These are phyloP conservation scores for Bursaphelenchus mucronatus DNA, from an alignment of 1,140 invertebrate genomes.

Conservation along the genomic window DNA sequence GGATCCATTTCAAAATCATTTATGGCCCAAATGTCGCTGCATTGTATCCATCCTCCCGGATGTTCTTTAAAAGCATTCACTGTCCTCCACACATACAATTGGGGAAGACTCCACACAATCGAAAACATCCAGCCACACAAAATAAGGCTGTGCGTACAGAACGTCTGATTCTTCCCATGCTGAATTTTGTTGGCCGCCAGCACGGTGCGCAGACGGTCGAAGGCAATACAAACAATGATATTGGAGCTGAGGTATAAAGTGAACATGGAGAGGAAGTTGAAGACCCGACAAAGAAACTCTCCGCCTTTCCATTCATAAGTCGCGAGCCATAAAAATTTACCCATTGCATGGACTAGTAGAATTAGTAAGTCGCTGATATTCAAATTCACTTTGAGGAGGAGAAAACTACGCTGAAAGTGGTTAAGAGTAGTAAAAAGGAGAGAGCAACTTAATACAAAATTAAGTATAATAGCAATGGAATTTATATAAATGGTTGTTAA, in stretches of 20 bases:
- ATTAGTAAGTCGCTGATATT: constrained; percentile 57
- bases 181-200: constrained; percentile 40
- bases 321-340: constrained; percentile 50
- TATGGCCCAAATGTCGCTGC: constrained; percentile 48
- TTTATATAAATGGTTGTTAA: background rate
- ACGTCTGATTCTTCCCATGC: constrained; percentile 16
- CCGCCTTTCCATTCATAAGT: constrained; percentile 57
- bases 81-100: constrained; percentile 43
- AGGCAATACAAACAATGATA: constrained; percentile 57
- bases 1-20: constrained; percentile 12
- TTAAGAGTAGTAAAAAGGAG: background rate
- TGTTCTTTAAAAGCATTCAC: constrained; percentile 29
- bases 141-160: constrained; percentile 28
- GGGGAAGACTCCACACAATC: constrained; percentile 36
- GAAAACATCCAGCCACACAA: constrained; percentile 40
- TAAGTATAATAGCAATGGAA: background rate
- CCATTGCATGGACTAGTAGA: constrained; percentile 42
- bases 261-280: constrained; percentile 58
- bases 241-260: constrained; percentile 56
- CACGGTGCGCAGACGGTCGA: constrained; percentile 53
- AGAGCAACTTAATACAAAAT: background rate
- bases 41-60: constrained; percentile 43
- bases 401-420: constrained; percentile 47
- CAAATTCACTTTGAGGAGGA: constrained; percentile 56
- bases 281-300: constrained; percentile 49